Evolutionary conservation across 1,140 invertebrate genomes (phyloP).

Genomic region (Onthophagus taurus): DNA sequence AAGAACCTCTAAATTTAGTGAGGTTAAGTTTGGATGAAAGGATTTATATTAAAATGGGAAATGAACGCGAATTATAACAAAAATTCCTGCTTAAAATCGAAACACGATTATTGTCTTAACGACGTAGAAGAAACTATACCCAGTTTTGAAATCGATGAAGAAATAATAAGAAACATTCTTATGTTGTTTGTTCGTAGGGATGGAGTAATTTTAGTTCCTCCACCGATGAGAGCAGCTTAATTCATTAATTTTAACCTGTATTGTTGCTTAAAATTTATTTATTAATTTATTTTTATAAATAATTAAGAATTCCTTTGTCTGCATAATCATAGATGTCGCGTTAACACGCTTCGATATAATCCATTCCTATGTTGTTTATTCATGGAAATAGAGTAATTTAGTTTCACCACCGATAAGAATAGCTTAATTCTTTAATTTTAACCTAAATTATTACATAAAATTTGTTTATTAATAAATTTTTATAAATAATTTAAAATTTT

Average conservation of each 20-base stretch:
- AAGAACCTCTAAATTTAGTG: slow-evolving; percentile 95
- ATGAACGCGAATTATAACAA: slow-evolving; percentile 89
- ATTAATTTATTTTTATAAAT: too few relatives aligned
- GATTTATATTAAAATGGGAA: slow-evolving; percentile 98
- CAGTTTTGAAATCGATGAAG: slow-evolving; percentile 96
- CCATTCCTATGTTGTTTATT: too few relatives aligned
- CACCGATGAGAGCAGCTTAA: slow-evolving; percentile 35
- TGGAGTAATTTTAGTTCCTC: slow-evolving; percentile 89
- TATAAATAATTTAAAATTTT: too few relatives aligned
- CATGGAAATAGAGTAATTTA: too few relatives aligned
- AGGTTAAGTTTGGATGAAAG: slow-evolving; percentile 92
- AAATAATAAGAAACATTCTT: slow-evolving; percentile 94
- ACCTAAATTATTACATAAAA: too few relatives aligned
- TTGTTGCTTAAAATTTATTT: too few relatives aligned
- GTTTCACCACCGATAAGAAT: too few relatives aligned
- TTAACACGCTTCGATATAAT: too few relatives aligned
- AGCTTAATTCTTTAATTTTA: too few relatives aligned
- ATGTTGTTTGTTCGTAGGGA: slow-evolving; percentile 98
- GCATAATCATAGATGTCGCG: too few relatives aligned
- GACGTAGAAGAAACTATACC: slow-evolving; percentile 98
- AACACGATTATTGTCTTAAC: slow-evolving; percentile 98
- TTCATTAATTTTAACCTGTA: neutral
- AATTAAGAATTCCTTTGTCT: too few relatives aligned
- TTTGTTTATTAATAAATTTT: too few relatives aligned
- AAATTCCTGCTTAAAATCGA: slow-evolving; percentile 94